Conservation (phyloP, 2,113 vertebrate genomes). For the Sinocyclocheilus rhinocerous region DNA sequence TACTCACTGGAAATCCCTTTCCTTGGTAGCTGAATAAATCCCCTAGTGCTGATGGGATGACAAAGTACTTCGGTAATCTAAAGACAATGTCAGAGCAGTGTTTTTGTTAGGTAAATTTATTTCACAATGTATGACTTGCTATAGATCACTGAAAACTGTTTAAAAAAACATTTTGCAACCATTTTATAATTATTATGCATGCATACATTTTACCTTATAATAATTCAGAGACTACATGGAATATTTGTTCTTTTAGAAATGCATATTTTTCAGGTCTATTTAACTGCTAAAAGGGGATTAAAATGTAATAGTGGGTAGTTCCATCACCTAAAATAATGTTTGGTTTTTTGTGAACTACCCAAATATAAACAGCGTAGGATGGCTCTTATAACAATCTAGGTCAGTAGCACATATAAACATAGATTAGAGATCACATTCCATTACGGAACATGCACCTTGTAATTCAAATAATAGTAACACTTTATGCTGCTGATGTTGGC, state of each 20-base stretch:
- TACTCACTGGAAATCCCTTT: conserved; percentile 83
- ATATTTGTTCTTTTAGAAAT: background rate
- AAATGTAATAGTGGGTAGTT: background rate
- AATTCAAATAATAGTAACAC: background rate
- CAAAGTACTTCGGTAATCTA: conserved; percentile 83
- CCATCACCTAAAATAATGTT: background rate
- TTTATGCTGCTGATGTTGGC: background rate
- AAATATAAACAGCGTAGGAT: background rate
- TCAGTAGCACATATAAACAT: background rate
- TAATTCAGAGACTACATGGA: background rate
- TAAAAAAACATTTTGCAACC: no score
- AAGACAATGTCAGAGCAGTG: background rate
- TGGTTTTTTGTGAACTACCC: background rate
- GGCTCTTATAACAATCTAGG: background rate
- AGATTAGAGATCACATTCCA: background rate
- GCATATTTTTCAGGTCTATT: background rate
- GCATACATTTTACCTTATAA: background rate
- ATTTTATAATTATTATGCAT: background rate
- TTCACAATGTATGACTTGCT: background rate
- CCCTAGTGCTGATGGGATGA: conserved; percentile 79
- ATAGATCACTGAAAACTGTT: no score
- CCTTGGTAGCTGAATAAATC: conserved; percentile 77
- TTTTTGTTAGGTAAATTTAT: background rate
- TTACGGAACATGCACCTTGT: background rate
- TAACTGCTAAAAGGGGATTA: background rate